Evolutionary conservation across 2,113 vertebrate species (phyloP), one percentile per base, ranked within the genome.

Genomic region (Alexandromys fortis): DNA sequence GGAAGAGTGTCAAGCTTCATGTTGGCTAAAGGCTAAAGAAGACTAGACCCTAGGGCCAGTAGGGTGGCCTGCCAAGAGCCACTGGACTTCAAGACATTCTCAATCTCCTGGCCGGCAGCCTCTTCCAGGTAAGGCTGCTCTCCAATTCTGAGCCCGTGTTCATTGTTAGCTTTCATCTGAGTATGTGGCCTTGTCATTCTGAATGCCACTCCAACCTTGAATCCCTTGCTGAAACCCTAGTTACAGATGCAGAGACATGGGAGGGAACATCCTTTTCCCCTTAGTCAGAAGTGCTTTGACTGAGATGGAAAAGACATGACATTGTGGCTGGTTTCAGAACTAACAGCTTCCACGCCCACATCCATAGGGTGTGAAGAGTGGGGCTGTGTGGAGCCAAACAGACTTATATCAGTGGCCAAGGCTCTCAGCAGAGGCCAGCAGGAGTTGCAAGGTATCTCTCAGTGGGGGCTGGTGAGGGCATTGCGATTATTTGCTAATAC

Each of bases 391-490:
- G 68, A 65, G 63, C 16, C 30, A 8, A 45, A 70, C 4, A 26
- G 45, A 16, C 8, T 0, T 5, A 38, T 24, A 61, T 28, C n/a
- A 2, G 13, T 47, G 22, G 7, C 33, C 17, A 49, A 0, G 70
- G 17, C 70, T 88, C 45, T 35, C 28, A 52, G 0, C 0, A 1
- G 10, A 88, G 33, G 47, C 11, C 33, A 52, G 24, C 5, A 76
- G 72, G 19, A 7, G 30, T 47, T 75, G 38, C 0, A 9, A 38
- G 68, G 68, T 22, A 24, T 24, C 28, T 2, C 1, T 47, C 33
- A 3, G 8, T 58, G 1, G 0, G 3, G 63, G n/a, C 1, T 5
- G 17, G 6, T 33, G 19, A 35, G 63, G 82, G 28, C 14, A 5
- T 26, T 0, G 7, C 5, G 33, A 24, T 35, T 22, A 1, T 38